Conservation (phyloP, 2,888 invertebrate species). For the Xestia rhomboidea region DNA sequence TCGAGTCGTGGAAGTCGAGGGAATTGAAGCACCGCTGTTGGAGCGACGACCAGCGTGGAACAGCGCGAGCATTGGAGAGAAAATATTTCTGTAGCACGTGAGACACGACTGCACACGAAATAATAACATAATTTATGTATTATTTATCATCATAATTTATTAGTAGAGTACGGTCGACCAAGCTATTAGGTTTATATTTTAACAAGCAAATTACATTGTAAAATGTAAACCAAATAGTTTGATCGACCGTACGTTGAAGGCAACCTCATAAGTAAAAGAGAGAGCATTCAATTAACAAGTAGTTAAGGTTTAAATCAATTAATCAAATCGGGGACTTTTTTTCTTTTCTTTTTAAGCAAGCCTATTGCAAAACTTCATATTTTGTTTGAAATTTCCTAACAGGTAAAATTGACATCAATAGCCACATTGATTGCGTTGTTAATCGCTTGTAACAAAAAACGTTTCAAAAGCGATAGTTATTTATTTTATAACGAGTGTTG, state of each 20-base stretch:
- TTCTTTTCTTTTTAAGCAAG: no score
- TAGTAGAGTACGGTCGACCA: no score
- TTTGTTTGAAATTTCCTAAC: background rate
- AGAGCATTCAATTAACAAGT: background rate
- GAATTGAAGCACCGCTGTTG: slow-evolving; percentile 57
- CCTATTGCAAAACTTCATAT: background rate
- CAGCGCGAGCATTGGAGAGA: slow-evolving; percentile 43
- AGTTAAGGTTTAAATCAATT: background rate
- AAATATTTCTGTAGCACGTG: slow-evolving; percentile 52
- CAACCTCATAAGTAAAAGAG: background rate
- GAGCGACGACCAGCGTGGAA: slow-evolving; percentile 33
- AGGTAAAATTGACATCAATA: background rate
- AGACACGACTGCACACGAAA: slow-evolving; percentile 30
- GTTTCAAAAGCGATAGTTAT: slow-evolving; percentile 19
- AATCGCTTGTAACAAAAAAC: slow-evolving; percentile 17
- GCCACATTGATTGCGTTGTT: background rate
- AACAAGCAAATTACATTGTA: no score
- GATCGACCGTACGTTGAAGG: background rate
- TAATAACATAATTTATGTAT: slow-evolving; percentile 12
- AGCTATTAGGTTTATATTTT: no score
- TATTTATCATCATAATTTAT: no score
- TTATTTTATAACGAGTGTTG: slow-evolving; percentile 41
- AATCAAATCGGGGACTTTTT: no score
- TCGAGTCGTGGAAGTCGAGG: slow-evolving; percentile 62
- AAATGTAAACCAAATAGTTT: no score